phyloP scores from a whole-genome alignment of 2,113 vertebrate genomes.

The Megaceryle maxima region DNA sequence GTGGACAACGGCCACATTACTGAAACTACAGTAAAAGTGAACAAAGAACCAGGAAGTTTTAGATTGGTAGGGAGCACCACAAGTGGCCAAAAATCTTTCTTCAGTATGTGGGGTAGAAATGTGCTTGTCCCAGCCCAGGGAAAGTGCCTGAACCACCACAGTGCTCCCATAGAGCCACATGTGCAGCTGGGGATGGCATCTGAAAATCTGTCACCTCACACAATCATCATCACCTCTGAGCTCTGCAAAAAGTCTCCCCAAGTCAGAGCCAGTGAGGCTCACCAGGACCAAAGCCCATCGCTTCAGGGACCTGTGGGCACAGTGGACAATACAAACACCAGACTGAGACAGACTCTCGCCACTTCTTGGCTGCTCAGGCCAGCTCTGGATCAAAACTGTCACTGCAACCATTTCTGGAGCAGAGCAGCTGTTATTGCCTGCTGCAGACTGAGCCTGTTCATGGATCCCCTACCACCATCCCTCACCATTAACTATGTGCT shows the following conservation, averaged over 20 bases:
- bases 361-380: background rate
- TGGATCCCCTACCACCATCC: background rate
- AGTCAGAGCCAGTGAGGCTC: background rate
- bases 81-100: background rate
- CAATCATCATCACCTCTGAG: background rate
- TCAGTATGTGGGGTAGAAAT: background rate
- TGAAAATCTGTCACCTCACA: slow-evolving; percentile 23
- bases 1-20: background rate
- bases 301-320: slow-evolving; percentile 7
- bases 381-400: background rate
- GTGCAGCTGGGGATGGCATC: background rate
- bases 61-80: background rate
- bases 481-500: slow-evolving; percentile 38
- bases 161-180: background rate
- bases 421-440: background rate
- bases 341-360: background rate
- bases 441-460: background rate
- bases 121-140: background rate
- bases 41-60: background rate
- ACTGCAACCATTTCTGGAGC: background rate
- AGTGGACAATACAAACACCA: background rate
- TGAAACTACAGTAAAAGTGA: slow-evolving; percentile 13
- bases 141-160: background rate
- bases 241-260: background rate
- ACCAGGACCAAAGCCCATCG: background rate